These are phyloP conservation scores for Notodonta dromedarius DNA, from an alignment of 2,888 invertebrate genomes.

Conservation along the genomic window DNA sequence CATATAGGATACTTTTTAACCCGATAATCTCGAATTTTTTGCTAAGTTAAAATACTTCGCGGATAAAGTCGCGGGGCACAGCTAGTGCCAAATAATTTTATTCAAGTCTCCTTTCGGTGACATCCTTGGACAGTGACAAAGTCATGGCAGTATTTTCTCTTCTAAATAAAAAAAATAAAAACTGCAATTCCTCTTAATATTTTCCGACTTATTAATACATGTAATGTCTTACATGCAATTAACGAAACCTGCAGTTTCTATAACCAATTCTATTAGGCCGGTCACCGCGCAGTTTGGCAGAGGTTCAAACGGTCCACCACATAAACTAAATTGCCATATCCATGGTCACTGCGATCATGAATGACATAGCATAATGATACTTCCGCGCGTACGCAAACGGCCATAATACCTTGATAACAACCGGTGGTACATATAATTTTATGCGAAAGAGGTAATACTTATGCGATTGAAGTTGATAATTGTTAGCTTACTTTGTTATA, in stretches of 20 bases:
- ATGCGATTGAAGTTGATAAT: constrained; percentile 21
- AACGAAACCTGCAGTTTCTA: constrained; percentile 7
- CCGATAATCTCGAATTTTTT: too few species aligned
- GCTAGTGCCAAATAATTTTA: too few species aligned
- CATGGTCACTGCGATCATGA: constrained; percentile 38
- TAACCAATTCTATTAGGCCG: constrained; percentile 28
- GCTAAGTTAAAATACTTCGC: too few species aligned
- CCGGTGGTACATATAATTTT: constrained; percentile 46
- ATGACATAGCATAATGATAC: constrained; percentile 60
- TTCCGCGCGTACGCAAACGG: constrained; percentile 54
- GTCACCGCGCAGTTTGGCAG: constrained; percentile 34
- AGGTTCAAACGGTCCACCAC: constrained; percentile 36
- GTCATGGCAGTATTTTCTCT: too few species aligned
- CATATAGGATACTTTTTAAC: too few species aligned
- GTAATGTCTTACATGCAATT: too few species aligned
- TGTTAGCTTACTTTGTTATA: constrained; percentile 2
- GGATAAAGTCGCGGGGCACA: too few species aligned
- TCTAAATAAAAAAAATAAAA: too few species aligned
- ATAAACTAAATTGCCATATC: constrained; percentile 34
- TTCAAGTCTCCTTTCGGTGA: too few species aligned
- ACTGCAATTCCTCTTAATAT: too few species aligned
- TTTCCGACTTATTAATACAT: too few species aligned
- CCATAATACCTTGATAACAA: constrained; percentile 51
- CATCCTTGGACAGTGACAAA: too few species aligned
- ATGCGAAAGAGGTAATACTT: constrained; percentile 34